Evolutionary conservation across 1,140 invertebrate genomes (phyloP).

Genomic region (Drosophila obscura): DNA sequence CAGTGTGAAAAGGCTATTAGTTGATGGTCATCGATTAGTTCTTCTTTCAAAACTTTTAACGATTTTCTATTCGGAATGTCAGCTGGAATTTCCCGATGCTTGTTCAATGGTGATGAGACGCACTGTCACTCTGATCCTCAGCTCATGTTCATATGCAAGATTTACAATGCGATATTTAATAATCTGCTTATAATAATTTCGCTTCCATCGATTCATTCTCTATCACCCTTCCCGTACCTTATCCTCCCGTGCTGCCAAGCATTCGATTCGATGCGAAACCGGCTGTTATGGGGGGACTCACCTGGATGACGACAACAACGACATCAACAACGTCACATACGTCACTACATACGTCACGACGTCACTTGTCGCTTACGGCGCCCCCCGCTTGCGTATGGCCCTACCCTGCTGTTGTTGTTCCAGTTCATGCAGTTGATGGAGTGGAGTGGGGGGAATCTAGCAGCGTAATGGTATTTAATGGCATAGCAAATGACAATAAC

Average conservation of each 20-base stretch:
- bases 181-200: conserved; percentile 40
- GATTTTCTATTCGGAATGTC: background rate
- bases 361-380: too few species aligned
- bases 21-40: too few species aligned
- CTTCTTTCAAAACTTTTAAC: too few species aligned
- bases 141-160: background rate
- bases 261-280: conserved; percentile 14
- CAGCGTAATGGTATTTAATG: conserved; percentile 44
- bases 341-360: too few species aligned
- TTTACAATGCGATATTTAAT: conserved; percentile 39
- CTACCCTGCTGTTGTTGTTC: background rate
- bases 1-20: too few species aligned
- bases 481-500: conserved; percentile 34
- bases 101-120: conserved; percentile 16
- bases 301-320: conserved; percentile 25
- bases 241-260: background rate
- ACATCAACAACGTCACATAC: background rate
- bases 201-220: conserved; percentile 36
- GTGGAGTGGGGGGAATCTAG: conserved; percentile 18
- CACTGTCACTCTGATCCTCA: conserved; percentile 5
- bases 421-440: background rate
- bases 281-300: conserved; percentile 32
- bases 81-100: conserved; percentile 5
- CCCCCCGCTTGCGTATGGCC: too few species aligned
- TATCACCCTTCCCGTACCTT: background rate